Evolutionary conservation across 2,888 invertebrate species (phyloP).

Genomic region (Rhamphomyia laevipes): DNA sequence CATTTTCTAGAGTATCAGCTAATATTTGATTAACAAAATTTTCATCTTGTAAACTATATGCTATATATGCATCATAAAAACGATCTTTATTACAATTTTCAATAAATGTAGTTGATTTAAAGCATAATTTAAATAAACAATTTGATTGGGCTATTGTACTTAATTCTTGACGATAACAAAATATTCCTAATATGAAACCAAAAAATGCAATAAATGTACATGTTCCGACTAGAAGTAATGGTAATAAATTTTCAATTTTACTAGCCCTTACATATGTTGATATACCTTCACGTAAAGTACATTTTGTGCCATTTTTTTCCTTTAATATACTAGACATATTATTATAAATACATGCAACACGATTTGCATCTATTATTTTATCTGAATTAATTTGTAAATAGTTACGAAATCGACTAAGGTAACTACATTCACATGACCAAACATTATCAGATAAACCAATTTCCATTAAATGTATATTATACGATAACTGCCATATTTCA

Average conservation of each 20-base stretch:
- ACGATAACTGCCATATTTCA: constrained; percentile 73
- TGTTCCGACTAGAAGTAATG: constrained; percentile 63
- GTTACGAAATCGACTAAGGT: constrained; percentile 63
- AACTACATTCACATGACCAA: constrained; percentile 86
- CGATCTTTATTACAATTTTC: constrained; percentile 63
- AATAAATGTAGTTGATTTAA: constrained; percentile 54
- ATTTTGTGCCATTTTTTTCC: constrained; percentile 68
- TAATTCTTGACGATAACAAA: constrained; percentile 70
- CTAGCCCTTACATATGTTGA: constrained; percentile 54
- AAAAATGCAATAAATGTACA: constrained; percentile 67
- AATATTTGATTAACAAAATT: constrained; percentile 81
- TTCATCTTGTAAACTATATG: constrained; percentile 88
- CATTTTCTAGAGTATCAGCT: constrained; percentile 75
- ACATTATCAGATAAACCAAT: constrained; percentile 73
- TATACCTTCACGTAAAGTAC: constrained; percentile 59
- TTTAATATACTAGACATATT: constrained; percentile 60
- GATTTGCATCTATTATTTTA: constrained; percentile 67
- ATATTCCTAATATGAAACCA: constrained; percentile 61
- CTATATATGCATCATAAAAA: constrained; percentile 88
- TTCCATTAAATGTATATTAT: constrained; percentile 78
- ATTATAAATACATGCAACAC: constrained; percentile 64
- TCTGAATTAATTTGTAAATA: constrained; percentile 69
- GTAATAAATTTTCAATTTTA: constrained; percentile 66
- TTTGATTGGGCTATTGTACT: constrained; percentile 78
- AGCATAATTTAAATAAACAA: constrained; percentile 76